Evolutionary conservation across 2,113 vertebrate species (phyloP).

Genomic region (Puma concolor): DNA sequence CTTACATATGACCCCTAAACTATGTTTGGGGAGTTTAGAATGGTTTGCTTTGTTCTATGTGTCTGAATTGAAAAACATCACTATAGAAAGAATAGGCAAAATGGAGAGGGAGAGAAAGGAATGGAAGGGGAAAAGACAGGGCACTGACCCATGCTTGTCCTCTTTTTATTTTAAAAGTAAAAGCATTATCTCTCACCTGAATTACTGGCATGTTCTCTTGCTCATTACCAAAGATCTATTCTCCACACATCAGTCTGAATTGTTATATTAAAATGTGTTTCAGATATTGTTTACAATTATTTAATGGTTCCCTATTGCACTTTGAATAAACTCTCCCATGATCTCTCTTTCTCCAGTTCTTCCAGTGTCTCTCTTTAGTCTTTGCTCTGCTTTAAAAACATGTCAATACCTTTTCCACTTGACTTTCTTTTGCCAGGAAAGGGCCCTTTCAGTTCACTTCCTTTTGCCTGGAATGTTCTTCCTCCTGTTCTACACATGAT

Average conservation of each 20-base stretch:
- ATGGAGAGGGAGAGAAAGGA: neutral
- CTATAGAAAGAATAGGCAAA: neutral
- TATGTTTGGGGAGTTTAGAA: neutral
- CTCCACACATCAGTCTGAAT: neutral
- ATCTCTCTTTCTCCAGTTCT: neutral
- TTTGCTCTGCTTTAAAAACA: neutral
- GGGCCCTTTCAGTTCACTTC: neutral
- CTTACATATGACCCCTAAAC: neutral
- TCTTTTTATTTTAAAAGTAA: neutral
- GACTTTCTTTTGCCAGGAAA: neutral
- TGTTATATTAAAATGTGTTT: neutral
- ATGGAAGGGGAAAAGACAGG: accelerated
- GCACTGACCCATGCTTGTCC: neutral
- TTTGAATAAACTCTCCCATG: neutral
- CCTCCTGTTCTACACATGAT: neutral
- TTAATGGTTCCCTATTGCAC: neutral
- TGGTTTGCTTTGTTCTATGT: neutral
- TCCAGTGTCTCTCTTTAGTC: neutral
- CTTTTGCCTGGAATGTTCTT: neutral
- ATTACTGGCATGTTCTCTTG: neutral
- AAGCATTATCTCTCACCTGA: neutral
- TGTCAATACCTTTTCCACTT: neutral
- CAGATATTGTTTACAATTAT: neutral
- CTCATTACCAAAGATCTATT: neutral
- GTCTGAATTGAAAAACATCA: neutral